Conservation (phyloP, 2,113 vertebrate species). For the Suricata suricatta region DNA sequence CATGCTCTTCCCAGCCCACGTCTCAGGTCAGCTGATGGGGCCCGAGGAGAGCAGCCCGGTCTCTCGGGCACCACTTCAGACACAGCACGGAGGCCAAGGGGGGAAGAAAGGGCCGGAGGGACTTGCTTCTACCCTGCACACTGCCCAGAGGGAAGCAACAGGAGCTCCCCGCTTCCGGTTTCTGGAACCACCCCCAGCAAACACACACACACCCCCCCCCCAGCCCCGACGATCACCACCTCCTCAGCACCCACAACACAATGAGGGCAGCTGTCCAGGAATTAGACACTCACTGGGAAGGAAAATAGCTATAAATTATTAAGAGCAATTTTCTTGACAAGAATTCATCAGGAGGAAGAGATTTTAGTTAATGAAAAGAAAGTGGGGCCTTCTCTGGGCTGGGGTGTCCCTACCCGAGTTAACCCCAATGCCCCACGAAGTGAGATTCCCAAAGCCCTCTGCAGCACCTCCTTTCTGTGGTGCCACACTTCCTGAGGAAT, state of each 20-base stretch:
- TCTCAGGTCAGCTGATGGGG: neutral
- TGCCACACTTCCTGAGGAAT: neutral
- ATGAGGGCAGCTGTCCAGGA: slow-evolving; percentile 45
- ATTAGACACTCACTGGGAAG: neutral
- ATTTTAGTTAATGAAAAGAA: slow-evolving; percentile 21
- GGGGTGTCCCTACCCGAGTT: neutral
- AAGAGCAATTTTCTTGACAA: slow-evolving; percentile 35
- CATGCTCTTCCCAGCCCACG: neutral
- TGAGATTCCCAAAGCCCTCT: neutral
- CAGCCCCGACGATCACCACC: neutral
- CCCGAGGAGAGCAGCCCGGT: neutral
- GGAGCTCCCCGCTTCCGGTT: neutral
- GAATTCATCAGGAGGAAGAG: neutral
- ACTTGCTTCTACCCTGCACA: neutral
- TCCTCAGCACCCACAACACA: neutral
- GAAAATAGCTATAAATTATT: slow-evolving; percentile 35
- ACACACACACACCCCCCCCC: neutral
- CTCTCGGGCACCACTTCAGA: neutral
- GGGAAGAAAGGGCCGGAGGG: neutral
- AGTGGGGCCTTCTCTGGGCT: neutral
- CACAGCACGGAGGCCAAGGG: no score
- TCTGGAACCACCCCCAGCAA: neutral
- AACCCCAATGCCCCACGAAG: neutral
- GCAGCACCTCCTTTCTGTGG: neutral
- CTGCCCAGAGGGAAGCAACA: neutral